A percentile compares a stretch with the other conserved stretches of the same genome.
Evolutionary conservation across 1,140 invertebrate genomes (phyloP).

Genomic region (Drosophila varians): DNA sequence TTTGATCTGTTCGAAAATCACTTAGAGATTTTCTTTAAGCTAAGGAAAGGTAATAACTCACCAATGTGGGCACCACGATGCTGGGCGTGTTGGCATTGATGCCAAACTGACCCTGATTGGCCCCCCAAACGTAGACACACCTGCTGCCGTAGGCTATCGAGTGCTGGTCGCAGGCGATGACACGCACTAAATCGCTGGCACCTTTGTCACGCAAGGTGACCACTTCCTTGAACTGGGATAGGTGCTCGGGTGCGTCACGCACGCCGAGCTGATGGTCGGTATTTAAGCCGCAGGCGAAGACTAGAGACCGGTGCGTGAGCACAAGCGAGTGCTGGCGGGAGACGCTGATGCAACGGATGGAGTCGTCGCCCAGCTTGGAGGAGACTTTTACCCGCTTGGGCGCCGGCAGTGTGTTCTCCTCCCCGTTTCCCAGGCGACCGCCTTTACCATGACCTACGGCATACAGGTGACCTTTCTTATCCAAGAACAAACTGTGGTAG

Average conservation of each 20-base stretch:
- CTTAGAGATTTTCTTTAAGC: background rate
- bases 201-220: constrained; percentile 66
- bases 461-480: constrained; percentile 85
- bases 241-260: constrained; percentile 84
- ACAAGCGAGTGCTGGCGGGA: constrained; percentile 88
- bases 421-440: constrained; percentile 86
- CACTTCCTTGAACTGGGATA: constrained; percentile 85
- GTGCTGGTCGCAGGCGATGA: constrained; percentile 86
- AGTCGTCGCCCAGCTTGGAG: constrained; percentile 83
- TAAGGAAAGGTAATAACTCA: constrained; percentile 34
- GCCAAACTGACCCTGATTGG: constrained; percentile 90
- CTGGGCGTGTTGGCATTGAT: constrained; percentile 52
- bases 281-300: constrained; percentile 88
- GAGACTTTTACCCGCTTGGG: constrained; percentile 85
- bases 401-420: constrained; percentile 85
- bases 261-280: constrained; percentile 87
- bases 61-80: constrained; percentile 74
- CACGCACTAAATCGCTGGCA: constrained; percentile 46
- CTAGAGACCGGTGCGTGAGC: constrained; percentile 85
- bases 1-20: constrained; percentile 43
- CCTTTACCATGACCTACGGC: constrained; percentile 90
- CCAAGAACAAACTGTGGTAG: constrained; percentile 88
- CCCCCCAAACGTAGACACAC: constrained; percentile 86
- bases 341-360: constrained; percentile 77
- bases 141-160: constrained; percentile 86